Evolutionary conservation across 2,797 vertebrate genomes (phyloP), one percentile per base, ranked within the genome.

Genomic region (Poliocrania exsul): DNA sequence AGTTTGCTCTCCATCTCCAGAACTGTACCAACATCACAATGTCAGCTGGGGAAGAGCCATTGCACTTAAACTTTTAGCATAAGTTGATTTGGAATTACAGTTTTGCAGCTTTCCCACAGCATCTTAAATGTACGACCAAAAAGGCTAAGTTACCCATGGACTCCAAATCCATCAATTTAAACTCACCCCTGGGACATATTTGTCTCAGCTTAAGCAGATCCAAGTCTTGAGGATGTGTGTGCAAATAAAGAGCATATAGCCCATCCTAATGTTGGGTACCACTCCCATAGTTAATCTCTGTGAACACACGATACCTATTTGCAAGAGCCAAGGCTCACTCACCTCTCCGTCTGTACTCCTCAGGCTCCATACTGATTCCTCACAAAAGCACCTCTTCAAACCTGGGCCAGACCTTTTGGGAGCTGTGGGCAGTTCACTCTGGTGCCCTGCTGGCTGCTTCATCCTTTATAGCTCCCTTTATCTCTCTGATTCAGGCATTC

Each of bases 261-360:
- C n/a, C 49, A 25, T 16, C 17, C 42, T 53, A 25, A 44, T 11
- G 60, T 49, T 21, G 38, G 18, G 35, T 73, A 54, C 44, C 38
- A 33, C 12, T 85, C 10, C 1, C 53, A 35, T 9, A 50, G 35
- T 2, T 37, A 10, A 38, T 77, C 29, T 46, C 57, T 3, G 4
- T 0, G 0, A 86, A 33, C 18, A 87, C 73, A 62, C 2, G 10
- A 14, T 26, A 60, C 28, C n/a, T 12, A 0, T 24, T 72, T 31
- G 18, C 42, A 53, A 62, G 71, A 93, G 70, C 17, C 65, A 47
- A 10, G 6, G 25, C 53, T 38, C 73, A 91, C 97, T 97, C 88
- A 98, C 98, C 98, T 97, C 98, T 97, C 84, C n/a, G 70, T 54
- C 97, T 97, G 97, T 98, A 98, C 86, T 98, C 98, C 69, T 97